These are phyloP conservation scores for Elysia crispata DNA, from an alignment of 2,888 invertebrate genomes.

Conservation along the genomic window DNA sequence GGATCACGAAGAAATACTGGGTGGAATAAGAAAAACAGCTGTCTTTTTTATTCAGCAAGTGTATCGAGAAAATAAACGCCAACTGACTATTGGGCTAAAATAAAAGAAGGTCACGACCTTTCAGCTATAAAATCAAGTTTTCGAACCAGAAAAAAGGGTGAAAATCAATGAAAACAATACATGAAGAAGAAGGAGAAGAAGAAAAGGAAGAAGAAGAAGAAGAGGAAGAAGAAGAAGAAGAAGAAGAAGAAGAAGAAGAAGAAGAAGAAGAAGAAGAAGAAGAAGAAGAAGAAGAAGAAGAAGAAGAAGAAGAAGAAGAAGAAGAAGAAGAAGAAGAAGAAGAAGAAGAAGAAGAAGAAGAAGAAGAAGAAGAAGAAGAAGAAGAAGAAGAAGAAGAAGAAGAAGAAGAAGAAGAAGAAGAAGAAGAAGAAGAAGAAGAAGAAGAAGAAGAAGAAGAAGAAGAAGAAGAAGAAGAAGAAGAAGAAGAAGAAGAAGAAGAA, in stretches of 20 bases:
- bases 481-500: not conserved
- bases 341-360: not conserved
- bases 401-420: not conserved
- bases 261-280: too few species aligned
- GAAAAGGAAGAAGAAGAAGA: not conserved
- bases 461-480: not conserved
- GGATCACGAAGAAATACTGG: too few species aligned
- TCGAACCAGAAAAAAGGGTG: too few species aligned
- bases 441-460: not conserved
- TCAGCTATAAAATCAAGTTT: too few species aligned
- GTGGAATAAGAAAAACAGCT: too few species aligned
- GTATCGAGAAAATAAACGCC: too few species aligned
- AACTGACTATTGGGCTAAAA: too few species aligned
- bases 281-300: not conserved
- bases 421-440: not conserved
- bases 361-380: not conserved
- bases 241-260: not conserved
- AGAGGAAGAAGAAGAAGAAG: not conserved
- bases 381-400: conserved; percentile 4
- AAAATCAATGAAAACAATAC: too few species aligned
- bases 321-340: not conserved
- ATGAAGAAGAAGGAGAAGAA: not conserved
- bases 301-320: not conserved
- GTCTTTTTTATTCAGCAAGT: too few species aligned
- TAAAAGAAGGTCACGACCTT: too few species aligned